A percentile compares a stretch with the other conserved stretches of the same genome.
Conservation (phyloP, 2,888 invertebrate genomes). For the Alsophila aescularia region DNA sequence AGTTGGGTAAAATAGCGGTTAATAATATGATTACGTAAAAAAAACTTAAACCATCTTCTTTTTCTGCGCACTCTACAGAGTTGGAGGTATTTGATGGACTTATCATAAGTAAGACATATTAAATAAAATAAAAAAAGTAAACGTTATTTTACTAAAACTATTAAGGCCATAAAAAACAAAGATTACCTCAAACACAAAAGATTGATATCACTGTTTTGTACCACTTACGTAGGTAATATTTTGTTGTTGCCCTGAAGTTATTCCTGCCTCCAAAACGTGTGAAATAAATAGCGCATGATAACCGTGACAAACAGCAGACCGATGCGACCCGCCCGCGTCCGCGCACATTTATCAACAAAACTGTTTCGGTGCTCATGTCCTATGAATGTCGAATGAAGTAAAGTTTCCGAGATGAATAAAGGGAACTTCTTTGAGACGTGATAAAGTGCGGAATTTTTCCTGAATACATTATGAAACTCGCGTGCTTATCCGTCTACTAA, state of each 20-base stretch:
- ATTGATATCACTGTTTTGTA: no score
- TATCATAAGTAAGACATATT: no score
- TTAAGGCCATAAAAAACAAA: no score
- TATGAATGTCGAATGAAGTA: constrained; percentile 62
- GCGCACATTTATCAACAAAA: constrained; percentile 52
- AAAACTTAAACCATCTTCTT: no score
- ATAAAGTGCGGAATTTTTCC: constrained; percentile 49
- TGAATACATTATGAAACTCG: constrained; percentile 45
- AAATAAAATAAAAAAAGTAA: no score
- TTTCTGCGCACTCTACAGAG: no score
- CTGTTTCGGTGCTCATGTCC: constrained; percentile 54
- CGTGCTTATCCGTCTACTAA: constrained; percentile 34
- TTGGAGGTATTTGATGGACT: no score
- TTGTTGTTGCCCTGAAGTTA: not conserved
- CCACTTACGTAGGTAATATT: not conserved
- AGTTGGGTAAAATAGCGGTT: no score
- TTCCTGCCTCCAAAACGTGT: constrained; percentile 19
- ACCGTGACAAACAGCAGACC: constrained; percentile 27
- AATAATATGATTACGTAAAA: no score
- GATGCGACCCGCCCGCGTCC: constrained; percentile 20
- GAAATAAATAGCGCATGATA: constrained; percentile 31
- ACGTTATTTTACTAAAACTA: no score
- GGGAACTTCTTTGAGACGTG: constrained; percentile 54
- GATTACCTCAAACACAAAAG: no score
- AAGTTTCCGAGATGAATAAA: constrained; percentile 55